These are phyloP conservation scores for Epizoanthus rinbou DNA, from an alignment of 92 coral and sea anemone genomes.

Conservation along the genomic window DNA sequence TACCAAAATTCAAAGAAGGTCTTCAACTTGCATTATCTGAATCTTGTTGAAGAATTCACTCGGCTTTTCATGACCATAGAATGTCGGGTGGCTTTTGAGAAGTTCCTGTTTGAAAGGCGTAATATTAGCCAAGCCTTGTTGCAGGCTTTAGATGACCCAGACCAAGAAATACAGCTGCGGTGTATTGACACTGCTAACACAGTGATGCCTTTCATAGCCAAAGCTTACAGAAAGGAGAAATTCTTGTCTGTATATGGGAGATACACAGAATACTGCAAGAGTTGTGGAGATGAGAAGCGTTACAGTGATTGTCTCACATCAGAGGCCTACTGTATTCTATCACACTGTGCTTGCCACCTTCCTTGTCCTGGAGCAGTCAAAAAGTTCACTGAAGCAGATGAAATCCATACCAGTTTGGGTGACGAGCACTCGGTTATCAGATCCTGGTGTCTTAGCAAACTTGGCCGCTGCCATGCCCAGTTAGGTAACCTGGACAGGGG, in stretches of 20 bases:
- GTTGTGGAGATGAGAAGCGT: conserved; percentile 69
- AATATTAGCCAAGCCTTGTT: conserved; percentile 86
- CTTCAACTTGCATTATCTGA: conserved; percentile 82
- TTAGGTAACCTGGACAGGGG: conserved; percentile 69
- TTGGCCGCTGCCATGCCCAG: conserved; percentile 85
- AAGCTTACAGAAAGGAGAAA: conserved; percentile 79
- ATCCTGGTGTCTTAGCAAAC: conserved; percentile 85
- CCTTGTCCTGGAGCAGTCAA: conserved; percentile 93
- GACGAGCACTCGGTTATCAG: conserved; percentile 68
- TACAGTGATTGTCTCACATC: conserved; percentile 84
- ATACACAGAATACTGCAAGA: conserved; percentile 70
- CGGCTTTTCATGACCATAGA: conserved; percentile 66
- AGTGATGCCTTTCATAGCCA: conserved; percentile 81
- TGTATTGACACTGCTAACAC: conserved; percentile 77
- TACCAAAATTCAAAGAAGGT: conserved; percentile 71
- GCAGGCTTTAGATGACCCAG: conserved; percentile 70
- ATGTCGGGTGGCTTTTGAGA: conserved; percentile 51
- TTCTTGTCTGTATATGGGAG: conserved; percentile 73
- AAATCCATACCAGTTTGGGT: conserved; percentile 71
- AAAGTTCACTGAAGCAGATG: conserved; percentile 84
- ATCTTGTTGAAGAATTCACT: conserved; percentile 69
- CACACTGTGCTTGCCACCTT: conserved; percentile 92
- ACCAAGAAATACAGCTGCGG: conserved; percentile 64
- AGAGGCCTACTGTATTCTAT: conserved; percentile 87
- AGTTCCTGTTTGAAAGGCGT: conserved; percentile 79